Conservation (phyloP, 2,888 invertebrate species). For the Pandemis heparana region DNA sequence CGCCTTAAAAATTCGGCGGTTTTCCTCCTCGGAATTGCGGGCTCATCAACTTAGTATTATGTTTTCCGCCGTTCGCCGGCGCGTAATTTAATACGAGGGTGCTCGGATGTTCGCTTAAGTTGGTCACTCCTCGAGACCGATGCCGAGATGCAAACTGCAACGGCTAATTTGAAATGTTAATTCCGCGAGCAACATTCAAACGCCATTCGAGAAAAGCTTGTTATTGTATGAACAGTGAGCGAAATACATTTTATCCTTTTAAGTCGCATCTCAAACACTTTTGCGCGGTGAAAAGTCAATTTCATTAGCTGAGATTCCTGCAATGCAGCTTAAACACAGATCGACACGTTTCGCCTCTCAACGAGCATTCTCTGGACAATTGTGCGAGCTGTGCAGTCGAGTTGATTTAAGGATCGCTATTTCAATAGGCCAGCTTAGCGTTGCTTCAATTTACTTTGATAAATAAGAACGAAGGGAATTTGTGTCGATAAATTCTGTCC, state of each 20-base stretch:
- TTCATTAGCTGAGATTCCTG: constrained; percentile 15
- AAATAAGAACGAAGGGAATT: constrained; percentile 30
- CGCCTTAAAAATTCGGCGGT: constrained; percentile 23
- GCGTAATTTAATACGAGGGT: constrained; percentile 18
- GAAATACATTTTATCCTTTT: neutral
- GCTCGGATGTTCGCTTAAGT: constrained; percentile 10
- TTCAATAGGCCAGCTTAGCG: constrained; percentile 24
- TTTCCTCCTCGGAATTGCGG: constrained; percentile 21
- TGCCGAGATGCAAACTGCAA: constrained; percentile 17
- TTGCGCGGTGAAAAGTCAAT: constrained; percentile 21
- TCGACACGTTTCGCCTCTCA: constrained; percentile 33
- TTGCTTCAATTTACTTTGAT: constrained; percentile 33
- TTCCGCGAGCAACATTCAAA: constrained; percentile 6
- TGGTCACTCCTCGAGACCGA: constrained; percentile 13
- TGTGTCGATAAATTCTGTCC: constrained; percentile 36
- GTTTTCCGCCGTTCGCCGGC: constrained; percentile 23
- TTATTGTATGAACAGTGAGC: constrained; percentile 7
- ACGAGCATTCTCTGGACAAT: constrained; percentile 21
- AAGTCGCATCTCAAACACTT: neutral
- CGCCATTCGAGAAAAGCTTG: constrained; percentile 7
- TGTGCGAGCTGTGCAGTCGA: constrained; percentile 15
- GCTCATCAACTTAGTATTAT: constrained; percentile 26
- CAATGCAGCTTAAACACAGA: constrained; percentile 21
- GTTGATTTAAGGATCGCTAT: constrained; percentile 13
- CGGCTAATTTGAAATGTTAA: constrained; percentile 15